Base-by-base conservation (phyloP, 2,888 invertebrate species). In the Crocallis elinguaria region DNA sequence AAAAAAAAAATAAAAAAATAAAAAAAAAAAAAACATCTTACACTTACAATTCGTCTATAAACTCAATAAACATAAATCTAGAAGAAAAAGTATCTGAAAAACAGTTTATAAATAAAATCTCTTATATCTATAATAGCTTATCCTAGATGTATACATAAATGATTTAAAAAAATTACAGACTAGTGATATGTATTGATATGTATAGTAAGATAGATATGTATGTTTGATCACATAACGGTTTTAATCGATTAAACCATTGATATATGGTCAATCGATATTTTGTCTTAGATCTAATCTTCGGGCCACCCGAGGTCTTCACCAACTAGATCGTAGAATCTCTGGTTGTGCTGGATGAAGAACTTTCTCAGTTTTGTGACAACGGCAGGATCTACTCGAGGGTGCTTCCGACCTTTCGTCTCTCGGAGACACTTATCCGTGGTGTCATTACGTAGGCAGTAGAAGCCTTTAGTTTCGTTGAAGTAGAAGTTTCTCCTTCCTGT, bases 401-500 rank as follows among this genome's bases (percentile, higher is more conserved):
- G 97, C 82, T 94, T 94, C 29, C 96, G 92, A 48, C 96, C 95
- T 76, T 96, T 95, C 84, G 98, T 94, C 89, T 96, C 93, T 79
- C 95, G 80, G 88, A 98, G 89, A 93, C 98, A 94, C 87, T 97
- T 93, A 93, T 97, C 94, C 67, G 95, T 94, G 63, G 95, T 95
- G 84, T 97, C 95, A 86, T 97, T 95, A 74, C 97, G 92, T 75
- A 97, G 92, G 83, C 99, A 99, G 88, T 96, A 99, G 91, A 99
- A 98, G 55, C 99, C 98, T 86, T 98, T 98, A 11, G 98, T 98
- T 87, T 96, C 95, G 90, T 99, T 99, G 92, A 98, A 99, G 89
- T 98, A 98, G 86, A 99, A 97, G 86, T 98, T 97, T 82, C 96
- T 96, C 71, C 95, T 93, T 46, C 95, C 95, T 91, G 81, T 80